A percentile compares a stretch with the other conserved stretches of the same genome.
Evolutionary conservation across 1,140 invertebrate genomes (phyloP).

Genomic region (Trichonephila clavata): DNA sequence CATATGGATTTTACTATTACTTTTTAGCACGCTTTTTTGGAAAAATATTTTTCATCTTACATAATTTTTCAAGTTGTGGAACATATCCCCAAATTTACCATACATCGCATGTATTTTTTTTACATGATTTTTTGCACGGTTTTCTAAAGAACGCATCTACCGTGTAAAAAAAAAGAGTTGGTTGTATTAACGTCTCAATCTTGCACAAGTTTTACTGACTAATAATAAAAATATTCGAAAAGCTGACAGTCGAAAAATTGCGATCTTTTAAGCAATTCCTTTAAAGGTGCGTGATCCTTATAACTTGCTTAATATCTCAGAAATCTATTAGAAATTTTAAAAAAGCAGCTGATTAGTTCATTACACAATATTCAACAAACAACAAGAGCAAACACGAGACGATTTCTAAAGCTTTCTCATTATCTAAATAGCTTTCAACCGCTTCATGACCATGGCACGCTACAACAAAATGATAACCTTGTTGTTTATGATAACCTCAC

Average conservation of each 20-base stretch:
- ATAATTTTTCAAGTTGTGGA: no score
- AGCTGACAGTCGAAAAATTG: neutral
- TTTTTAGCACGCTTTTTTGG: no score
- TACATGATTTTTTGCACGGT: no score
- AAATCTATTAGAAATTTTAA: neutral
- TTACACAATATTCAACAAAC: neutral
- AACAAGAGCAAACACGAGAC: neutral
- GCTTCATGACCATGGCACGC: conserved; percentile 50
- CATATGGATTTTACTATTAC: no score
- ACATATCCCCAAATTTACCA: no score
- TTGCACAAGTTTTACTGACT: neutral
- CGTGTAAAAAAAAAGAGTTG: no score
- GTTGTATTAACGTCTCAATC: no score
- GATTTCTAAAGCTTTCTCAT: conserved; percentile 28
- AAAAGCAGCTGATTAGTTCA: neutral
- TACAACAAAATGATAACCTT: conserved; percentile 53
- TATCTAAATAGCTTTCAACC: conserved; percentile 52
- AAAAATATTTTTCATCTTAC: no score
- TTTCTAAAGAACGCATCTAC: no score
- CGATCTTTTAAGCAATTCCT: no score
- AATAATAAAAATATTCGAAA: neutral
- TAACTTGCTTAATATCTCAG: neutral
- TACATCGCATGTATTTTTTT: no score
- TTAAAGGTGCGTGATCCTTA: neutral
- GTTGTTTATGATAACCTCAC: conserved; percentile 55